Evolutionary conservation across 2,113 vertebrate genomes (phyloP).

Genomic region (Sardina pilchardus): DNA sequence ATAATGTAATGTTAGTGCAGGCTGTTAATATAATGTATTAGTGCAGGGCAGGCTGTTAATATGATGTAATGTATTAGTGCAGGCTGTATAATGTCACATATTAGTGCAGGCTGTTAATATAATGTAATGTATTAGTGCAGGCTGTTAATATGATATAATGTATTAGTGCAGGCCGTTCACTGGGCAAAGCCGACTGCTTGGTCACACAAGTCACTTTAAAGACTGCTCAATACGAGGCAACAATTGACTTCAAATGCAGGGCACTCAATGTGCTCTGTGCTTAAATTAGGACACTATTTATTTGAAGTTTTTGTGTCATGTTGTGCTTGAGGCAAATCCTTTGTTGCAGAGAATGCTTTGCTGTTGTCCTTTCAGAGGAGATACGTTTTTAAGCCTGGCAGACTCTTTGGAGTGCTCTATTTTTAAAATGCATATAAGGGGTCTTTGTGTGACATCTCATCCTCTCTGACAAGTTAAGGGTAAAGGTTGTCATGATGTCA

Average conservation of each 20-base stretch:
- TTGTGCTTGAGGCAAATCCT: background rate
- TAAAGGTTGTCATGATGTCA: background rate
- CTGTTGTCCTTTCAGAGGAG: background rate
- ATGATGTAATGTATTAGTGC: background rate
- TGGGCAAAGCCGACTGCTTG: background rate
- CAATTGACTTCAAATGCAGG: background rate
- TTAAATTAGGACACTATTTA: background rate
- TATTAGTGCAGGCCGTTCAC: background rate
- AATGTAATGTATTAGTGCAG: background rate
- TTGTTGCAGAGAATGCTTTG: background rate
- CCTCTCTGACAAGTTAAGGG: background rate
- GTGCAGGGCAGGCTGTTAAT: too few species aligned
- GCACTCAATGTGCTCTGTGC: background rate
- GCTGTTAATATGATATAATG: too few species aligned
- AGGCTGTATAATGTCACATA: background rate
- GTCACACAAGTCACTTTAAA: background rate
- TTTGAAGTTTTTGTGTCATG: background rate
- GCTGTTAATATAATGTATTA: background rate
- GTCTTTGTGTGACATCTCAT: background rate
- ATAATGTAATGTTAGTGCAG: background rate
- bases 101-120: background rate
- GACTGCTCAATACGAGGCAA: background rate
- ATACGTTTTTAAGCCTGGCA: background rate
- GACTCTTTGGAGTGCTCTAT: background rate
- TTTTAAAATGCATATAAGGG: background rate